Evolutionary conservation across 2,888 invertebrate genomes (phyloP), one percentile per base, ranked within the genome.

Genomic region (Drosophila neonasuta): DNA sequence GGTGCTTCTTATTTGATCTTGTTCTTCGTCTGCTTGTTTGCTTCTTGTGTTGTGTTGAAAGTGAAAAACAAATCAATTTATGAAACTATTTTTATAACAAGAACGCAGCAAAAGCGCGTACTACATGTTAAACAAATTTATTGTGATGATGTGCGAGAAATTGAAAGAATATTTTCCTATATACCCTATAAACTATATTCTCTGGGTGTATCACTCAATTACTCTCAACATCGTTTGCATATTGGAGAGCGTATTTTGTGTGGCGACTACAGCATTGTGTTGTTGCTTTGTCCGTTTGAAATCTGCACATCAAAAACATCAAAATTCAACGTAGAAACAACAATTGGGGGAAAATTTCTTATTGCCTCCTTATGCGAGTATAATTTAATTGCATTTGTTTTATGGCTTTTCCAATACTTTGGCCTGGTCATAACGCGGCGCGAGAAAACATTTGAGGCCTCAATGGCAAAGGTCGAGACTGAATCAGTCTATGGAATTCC

Each of bases 21-120:
- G 36, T 48, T 10, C 17, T 44, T 48, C 13, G 13, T 10, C 15
- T 44, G 44, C 7, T 32, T 68, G 34, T 13, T 59, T 55, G 29
- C n/a, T 36, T 17, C 8, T 24, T 24, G 32, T 32, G 8, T 15
- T 50, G 34, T 66, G 61, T 58, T 66, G 48, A 82, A 80, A 77
- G 67, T 71, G 63, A 71, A 65, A 68, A 66, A 66, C 63, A 80
- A 74, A 74, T 74, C 72, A 75, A 85, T 85, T 87, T 79, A 65
- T 71, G 24, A 61, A 74, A 80, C 86, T 85, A 87, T 82, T 87
- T 81, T 79, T 87, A 73, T 79, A 87, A 50, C 63, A 61, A 64
- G 32, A 57, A 66, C 24, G 29, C 42, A 45, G 62, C 48, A 56
- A 44, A 56, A 32, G 44, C 48, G 17, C 44, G 41, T 63, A 80